A percentile compares a stretch with the other conserved stretches of the same genome.
Conservation (phyloP, 2,797 vertebrate species). For the Myripristis murdjan region DNA sequence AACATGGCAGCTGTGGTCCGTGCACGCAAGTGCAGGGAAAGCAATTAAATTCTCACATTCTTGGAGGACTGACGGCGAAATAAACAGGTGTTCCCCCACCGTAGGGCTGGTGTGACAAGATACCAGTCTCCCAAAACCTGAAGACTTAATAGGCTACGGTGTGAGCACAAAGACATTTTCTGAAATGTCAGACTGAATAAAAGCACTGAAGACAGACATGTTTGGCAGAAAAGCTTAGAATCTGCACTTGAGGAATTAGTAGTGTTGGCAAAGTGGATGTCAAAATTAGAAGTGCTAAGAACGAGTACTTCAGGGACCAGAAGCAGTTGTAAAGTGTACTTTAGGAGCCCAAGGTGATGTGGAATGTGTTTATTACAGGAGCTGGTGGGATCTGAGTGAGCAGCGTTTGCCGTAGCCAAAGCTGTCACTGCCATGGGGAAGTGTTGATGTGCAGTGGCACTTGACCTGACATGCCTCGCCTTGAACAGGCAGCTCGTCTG, state of each 20-base stretch:
- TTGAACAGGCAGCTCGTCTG: background rate
- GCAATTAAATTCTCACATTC: slow-evolving; percentile 1
- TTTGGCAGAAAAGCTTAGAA: no score
- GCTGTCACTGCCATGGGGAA: background rate
- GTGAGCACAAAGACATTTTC: no score
- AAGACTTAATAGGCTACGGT: no score
- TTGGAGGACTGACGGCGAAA: background rate
- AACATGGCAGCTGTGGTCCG: slow-evolving; percentile 13
- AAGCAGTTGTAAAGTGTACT: background rate
- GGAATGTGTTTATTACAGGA: background rate
- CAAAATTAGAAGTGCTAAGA: no score
- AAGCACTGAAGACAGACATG: no score
- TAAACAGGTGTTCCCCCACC: slow-evolving; percentile 18
- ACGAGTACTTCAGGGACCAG: background rate
- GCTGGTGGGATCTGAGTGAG: background rate
- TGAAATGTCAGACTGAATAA: no score
- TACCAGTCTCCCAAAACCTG: background rate
- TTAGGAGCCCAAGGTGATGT: background rate
- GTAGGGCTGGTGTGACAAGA: background rate
- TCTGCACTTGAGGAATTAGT: no score
- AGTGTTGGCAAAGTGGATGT: no score
- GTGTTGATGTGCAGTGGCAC: background rate
- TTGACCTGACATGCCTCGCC: background rate
- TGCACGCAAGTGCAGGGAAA: background rate
- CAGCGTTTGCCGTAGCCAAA: background rate